phyloP scores from a whole-genome alignment of 2,113 vertebrate genomes.

The Bubo bubo region DNA sequence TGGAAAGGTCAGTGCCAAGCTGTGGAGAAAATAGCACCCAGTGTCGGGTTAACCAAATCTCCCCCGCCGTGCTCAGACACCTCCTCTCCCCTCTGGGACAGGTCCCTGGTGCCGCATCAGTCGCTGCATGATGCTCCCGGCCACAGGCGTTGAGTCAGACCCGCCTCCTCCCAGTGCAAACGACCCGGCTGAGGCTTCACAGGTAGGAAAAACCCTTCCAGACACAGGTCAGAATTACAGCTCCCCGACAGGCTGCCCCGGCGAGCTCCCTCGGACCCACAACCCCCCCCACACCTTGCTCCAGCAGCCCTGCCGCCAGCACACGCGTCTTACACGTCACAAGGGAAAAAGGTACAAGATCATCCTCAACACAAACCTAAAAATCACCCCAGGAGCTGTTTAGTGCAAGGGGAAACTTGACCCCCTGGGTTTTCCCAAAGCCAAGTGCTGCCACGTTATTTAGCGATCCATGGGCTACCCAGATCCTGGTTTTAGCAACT shows the following conservation, averaged over 20 bases:
- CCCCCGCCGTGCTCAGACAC: not conserved
- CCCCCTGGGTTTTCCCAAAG: not conserved
- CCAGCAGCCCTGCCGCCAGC: not conserved
- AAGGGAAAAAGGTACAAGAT: rapidly evolving
- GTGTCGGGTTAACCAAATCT: not conserved
- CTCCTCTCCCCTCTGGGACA: not conserved
- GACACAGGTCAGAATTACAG: rapidly evolving
- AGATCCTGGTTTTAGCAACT: not conserved
- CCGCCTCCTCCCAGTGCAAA: not conserved
- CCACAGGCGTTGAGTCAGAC: too few species aligned
- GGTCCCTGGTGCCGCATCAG: not conserved
- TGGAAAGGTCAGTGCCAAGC: not conserved
- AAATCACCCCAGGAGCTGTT: not conserved
- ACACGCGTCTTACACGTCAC: rapidly evolving
- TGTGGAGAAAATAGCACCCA: not conserved
- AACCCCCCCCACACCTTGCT: not conserved
- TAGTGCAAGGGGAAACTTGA: not conserved
- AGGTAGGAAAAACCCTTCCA: not conserved
- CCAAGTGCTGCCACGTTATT: not conserved
- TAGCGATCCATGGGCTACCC: too few species aligned
- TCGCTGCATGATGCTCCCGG: not conserved
- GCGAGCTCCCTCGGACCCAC: rapidly evolving
- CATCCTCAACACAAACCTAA: not conserved
- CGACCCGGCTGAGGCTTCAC: rapidly evolving
- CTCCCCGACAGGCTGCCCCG: rapidly evolving